A percentile compares a stretch with the other conserved stretches of the same genome.
Conservation (phyloP, 2,888 invertebrate species). For the Oscheius sp. region DNA sequence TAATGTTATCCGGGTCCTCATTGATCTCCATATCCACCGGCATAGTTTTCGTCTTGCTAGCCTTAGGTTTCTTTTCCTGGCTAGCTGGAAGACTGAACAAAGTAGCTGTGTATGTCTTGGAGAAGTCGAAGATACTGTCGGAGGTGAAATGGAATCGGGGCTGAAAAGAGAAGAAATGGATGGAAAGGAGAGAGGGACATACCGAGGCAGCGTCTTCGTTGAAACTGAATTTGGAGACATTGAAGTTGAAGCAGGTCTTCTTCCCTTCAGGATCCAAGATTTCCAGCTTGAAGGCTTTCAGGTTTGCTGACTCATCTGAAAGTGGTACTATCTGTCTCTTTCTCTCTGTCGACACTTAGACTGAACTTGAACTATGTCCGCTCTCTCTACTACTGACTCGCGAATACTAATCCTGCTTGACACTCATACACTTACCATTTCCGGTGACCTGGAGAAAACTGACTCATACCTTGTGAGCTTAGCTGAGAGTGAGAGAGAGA, state of each 20-base stretch:
- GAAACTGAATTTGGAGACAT: slow-evolving; percentile 62
- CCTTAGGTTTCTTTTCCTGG: slow-evolving; percentile 38
- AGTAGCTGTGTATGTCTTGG: slow-evolving; percentile 58
- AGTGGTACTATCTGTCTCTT: background rate
- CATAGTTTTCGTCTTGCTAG: slow-evolving; percentile 59
- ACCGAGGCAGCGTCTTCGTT: slow-evolving; percentile 44
- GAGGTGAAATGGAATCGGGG: slow-evolving; percentile 71
- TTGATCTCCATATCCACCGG: slow-evolving; percentile 64
- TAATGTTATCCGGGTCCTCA: slow-evolving; percentile 27
- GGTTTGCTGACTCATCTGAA: slow-evolving; percentile 59
- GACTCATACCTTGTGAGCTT: too few species aligned
- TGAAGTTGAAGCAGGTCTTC: slow-evolving; percentile 67
- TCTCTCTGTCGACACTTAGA: background rate
- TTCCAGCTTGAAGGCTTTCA: slow-evolving; percentile 66
- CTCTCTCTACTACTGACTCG: too few species aligned
- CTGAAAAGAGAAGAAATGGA: slow-evolving; percentile 49
- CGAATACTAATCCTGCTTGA: too few species aligned
- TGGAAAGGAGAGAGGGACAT: background rate
- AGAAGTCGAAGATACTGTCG: slow-evolving; percentile 66
- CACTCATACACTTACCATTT: too few species aligned
- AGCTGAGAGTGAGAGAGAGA: too few species aligned
- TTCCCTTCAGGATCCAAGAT: slow-evolving; percentile 59
- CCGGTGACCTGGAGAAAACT: too few species aligned
- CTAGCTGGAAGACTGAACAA: slow-evolving; percentile 59
- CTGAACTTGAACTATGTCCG: too few species aligned